phyloP scores from a whole-genome alignment of 2,113 vertebrate species.

The Calyptomena viridis region DNA sequence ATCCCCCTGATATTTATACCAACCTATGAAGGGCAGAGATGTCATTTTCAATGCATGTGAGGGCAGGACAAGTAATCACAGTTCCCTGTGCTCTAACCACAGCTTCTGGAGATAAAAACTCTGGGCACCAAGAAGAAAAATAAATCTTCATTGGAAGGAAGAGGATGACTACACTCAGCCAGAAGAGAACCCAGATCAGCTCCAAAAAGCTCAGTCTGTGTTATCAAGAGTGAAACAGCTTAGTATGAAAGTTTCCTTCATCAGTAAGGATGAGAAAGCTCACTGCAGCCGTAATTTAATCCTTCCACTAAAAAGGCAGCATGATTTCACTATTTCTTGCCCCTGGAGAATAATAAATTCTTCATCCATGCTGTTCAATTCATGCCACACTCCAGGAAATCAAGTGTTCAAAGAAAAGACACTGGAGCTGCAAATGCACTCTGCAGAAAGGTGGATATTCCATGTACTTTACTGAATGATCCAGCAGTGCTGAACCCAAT shows the following conservation, averaged over 20 bases:
- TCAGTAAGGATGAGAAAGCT: conserved; percentile 42
- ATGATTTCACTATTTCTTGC: conserved; percentile 54
- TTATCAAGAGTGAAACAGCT: not conserved
- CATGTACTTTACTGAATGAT: conserved; percentile 37
- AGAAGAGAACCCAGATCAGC: not conserved
- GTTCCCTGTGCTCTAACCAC: not conserved
- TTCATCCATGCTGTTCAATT: conserved; percentile 66
- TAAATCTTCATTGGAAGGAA: not conserved
- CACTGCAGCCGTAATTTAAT: conserved; percentile 42
- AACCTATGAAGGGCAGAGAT: not conserved
- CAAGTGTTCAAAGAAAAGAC: conserved; percentile 57
- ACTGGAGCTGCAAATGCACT: conserved; percentile 59
- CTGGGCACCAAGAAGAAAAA: not conserved
- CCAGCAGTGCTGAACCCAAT: conserved; percentile 31
- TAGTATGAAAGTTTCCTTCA: conserved; percentile 34
- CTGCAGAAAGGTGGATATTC: conserved; percentile 42
- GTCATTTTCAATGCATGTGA: not conserved
- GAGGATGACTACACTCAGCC: not conserved
- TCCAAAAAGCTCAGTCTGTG: conserved; percentile 3
- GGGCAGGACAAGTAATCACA: not conserved
- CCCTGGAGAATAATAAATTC: conserved; percentile 59
- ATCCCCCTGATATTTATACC: not conserved
- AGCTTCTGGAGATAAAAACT: not conserved
- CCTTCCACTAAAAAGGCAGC: conserved; percentile 55
- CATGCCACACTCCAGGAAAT: conserved; percentile 60